Conservation (phyloP, 2,888 invertebrate species). For the Troglohyphantes excavatus region DNA sequence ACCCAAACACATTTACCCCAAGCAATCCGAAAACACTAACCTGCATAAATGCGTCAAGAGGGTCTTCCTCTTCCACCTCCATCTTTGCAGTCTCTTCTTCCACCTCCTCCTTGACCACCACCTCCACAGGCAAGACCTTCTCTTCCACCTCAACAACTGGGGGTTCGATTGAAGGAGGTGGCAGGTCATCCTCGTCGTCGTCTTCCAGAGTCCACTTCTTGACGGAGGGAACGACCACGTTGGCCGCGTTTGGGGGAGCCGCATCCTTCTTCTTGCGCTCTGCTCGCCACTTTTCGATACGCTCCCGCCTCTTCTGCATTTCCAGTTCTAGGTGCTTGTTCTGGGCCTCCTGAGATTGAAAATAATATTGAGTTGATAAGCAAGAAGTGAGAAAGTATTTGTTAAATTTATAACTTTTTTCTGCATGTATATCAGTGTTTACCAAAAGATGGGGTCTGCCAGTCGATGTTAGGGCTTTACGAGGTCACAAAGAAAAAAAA, state of each 20-base stretch:
- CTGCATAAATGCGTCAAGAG: slow-evolving; percentile 98
- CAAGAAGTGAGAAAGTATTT: no score
- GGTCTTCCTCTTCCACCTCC: slow-evolving; percentile 88
- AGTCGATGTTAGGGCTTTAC: no score
- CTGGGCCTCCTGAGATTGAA: slow-evolving; percentile 88
- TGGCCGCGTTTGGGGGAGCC: slow-evolving; percentile 85
- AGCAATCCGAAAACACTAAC: slow-evolving; percentile 85
- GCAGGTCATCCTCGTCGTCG: slow-evolving; percentile 94
- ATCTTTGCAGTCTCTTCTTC: slow-evolving; percentile 80
- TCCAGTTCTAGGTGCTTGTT: slow-evolving; percentile 94
- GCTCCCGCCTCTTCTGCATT: slow-evolving; percentile 96
- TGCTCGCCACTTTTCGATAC: slow-evolving; percentile 97
- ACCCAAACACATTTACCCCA: no score
- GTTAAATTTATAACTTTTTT: no score
- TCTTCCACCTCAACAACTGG: slow-evolving; percentile 77
- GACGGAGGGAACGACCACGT: slow-evolving; percentile 64
- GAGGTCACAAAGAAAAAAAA: no score
- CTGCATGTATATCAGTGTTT: no score
- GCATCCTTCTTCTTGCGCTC: slow-evolving; percentile 91
- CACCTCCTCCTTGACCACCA: slow-evolving; percentile 80
- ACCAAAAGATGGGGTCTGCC: no score
- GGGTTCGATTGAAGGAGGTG: slow-evolving; percentile 84
- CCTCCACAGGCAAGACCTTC: slow-evolving; percentile 59
- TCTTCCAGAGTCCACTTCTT: slow-evolving; percentile 84
- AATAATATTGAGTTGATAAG: not conserved